phyloP scores from a whole-genome alignment of 2,113 vertebrate genomes.

The Neomonachus schauinslandi region DNA sequence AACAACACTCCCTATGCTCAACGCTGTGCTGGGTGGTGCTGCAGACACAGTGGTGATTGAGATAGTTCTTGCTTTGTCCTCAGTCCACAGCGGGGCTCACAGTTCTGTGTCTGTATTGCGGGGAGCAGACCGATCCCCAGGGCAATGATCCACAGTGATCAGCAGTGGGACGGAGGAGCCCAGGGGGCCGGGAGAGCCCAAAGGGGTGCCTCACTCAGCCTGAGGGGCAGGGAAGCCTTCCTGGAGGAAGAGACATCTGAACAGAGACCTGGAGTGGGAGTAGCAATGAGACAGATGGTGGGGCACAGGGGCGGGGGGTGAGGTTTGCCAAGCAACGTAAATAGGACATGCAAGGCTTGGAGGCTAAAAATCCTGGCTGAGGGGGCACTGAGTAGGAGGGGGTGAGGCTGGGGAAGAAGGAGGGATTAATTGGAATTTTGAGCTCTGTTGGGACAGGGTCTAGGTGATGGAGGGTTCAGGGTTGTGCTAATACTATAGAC shows the following conservation, averaged over 20 bases:
- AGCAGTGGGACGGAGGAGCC: not conserved
- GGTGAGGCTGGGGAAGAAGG: not conserved
- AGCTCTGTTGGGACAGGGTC: not conserved
- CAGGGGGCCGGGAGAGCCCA: not conserved
- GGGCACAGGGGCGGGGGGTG: not conserved
- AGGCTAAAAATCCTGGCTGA: not conserved
- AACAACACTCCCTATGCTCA: too few species aligned
- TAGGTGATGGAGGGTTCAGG: not conserved
- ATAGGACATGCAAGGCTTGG: not conserved
- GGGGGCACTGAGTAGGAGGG: accelerated
- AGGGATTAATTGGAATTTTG: not conserved
- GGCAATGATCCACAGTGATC: not conserved
- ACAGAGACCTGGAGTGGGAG: not conserved
- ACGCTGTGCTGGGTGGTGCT: not conserved
- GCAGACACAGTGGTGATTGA: not conserved
- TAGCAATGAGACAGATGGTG: not conserved
- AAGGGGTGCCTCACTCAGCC: not conserved
- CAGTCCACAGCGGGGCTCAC: not conserved
- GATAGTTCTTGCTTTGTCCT: not conserved
- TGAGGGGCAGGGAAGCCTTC: not conserved
- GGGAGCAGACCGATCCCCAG: not conserved
- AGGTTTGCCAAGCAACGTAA: not conserved
- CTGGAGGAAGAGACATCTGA: not conserved
- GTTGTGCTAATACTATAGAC: not conserved
- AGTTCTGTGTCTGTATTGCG: not conserved